Conservation (phyloP, 2,888 invertebrate species). For the Lottia gigantea region DNA sequence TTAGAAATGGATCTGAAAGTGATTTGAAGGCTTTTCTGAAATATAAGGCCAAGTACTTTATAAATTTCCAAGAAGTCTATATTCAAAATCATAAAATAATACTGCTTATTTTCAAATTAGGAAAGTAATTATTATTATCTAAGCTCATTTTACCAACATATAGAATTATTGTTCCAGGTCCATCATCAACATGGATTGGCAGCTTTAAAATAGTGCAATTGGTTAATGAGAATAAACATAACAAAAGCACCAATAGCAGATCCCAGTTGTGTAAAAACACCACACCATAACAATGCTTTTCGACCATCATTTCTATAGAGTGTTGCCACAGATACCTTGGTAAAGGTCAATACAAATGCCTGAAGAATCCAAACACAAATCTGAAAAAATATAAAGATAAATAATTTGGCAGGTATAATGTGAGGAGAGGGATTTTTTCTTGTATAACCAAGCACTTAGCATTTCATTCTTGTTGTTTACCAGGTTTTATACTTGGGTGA, state of each 20-base stretch:
- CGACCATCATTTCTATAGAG: constrained; percentile 80
- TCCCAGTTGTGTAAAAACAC: constrained; percentile 81
- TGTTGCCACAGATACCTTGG: constrained; percentile 82
- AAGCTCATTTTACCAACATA: no score
- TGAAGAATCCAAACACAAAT: constrained; percentile 79
- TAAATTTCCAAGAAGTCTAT: no score
- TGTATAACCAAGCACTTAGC: no score
- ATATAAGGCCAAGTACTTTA: no score
- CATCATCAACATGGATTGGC: constrained; percentile 27
- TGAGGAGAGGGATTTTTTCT: not conserved
- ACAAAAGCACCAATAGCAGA: constrained; percentile 81
- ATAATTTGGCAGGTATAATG: not conserved
- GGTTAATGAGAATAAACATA: constrained; percentile 79
- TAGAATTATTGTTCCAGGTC: no score
- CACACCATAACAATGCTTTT: constrained; percentile 81
- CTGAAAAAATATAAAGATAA: constrained; percentile 68
- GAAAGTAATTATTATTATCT: no score
- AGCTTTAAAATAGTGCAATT: constrained; percentile 62
- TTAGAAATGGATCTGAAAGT: no score
- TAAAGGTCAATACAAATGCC: constrained; percentile 79
- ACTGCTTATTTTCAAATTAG: no score
- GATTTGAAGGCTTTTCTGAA: no score
- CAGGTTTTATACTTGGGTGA: no score
- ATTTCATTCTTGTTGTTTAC: no score
- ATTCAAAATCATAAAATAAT: no score